These are phyloP conservation scores for Pycnonotus jocosus DNA, from an alignment of 2,113 vertebrate species.

Conservation along the genomic window DNA sequence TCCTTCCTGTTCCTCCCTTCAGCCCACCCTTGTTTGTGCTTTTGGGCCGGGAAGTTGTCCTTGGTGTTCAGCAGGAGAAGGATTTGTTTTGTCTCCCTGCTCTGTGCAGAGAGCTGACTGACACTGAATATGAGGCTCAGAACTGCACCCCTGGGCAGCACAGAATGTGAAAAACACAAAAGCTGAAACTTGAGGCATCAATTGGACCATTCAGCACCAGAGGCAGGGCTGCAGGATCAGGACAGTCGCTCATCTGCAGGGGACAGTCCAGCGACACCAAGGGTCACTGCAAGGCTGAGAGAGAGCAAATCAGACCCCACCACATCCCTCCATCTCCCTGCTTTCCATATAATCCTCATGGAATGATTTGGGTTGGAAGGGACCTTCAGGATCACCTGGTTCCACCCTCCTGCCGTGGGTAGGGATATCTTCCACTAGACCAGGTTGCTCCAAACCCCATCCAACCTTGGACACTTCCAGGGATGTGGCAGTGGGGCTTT, in stretches of 20 bases:
- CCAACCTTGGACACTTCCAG: background rate
- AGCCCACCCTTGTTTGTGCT: too few species aligned
- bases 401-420: background rate
- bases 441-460: background rate
- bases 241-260: fast-evolving
- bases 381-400: background rate
- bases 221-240: background rate
- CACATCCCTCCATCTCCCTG: background rate
- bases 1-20: too few species aligned
- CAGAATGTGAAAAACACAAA: too few species aligned
- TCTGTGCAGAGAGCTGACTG: too few species aligned
- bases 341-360: background rate
- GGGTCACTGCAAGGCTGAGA: background rate
- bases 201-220: background rate
- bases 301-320: background rate
- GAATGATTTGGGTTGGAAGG: background rate
- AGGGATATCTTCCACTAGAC: fast-evolving
- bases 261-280: fast-evolving
- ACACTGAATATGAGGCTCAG: too few species aligned
- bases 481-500: background rate
- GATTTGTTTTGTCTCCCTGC: too few species aligned
- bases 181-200: too few species aligned
- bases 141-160: too few species aligned
- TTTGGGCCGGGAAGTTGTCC: too few species aligned
- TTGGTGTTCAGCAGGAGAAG: too few species aligned